Evolutionary conservation across 2,888 invertebrate species (phyloP).

Genomic region (Heliconius hortense): DNA sequence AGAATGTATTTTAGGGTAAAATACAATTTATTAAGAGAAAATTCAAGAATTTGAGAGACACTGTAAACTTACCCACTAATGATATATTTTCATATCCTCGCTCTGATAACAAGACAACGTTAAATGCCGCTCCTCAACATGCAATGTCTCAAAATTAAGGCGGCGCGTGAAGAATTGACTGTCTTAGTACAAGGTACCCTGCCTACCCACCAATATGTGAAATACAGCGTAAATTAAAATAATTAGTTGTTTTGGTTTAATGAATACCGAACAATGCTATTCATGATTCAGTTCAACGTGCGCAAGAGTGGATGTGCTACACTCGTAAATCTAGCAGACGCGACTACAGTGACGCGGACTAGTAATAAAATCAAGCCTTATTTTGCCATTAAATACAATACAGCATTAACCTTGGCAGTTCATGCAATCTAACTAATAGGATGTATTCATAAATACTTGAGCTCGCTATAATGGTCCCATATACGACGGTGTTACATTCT

Average conservation of each 20-base stretch:
- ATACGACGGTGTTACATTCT: conserved; percentile 35
- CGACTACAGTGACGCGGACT: conserved; percentile 30
- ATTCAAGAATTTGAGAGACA: no score
- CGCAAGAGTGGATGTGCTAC: conserved; percentile 16
- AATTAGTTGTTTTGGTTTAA: not conserved
- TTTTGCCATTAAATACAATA: conserved; percentile 50
- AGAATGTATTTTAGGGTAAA: no score
- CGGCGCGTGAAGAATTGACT: no score
- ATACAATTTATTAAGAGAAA: no score
- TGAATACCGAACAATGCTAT: not conserved
- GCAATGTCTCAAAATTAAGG: no score
- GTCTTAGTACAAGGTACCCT: not conserved
- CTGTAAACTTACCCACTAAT: no score
- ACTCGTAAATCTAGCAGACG: conserved; percentile 23
- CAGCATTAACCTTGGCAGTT: conserved; percentile 48
- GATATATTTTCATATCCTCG: no score
- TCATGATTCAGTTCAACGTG: conserved; percentile 7
- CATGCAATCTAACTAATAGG: conserved; percentile 43
- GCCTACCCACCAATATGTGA: not conserved
- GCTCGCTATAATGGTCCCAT: conserved; percentile 32
- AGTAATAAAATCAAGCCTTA: conserved; percentile 47
- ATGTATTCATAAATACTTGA: conserved; percentile 43
- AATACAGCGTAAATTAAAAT: not conserved
- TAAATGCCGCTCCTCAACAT: no score
- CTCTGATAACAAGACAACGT: no score